These are phyloP conservation scores for Ictalurus punctatus DNA, from an alignment of 2,113 vertebrate species.

Conservation along the genomic window DNA sequence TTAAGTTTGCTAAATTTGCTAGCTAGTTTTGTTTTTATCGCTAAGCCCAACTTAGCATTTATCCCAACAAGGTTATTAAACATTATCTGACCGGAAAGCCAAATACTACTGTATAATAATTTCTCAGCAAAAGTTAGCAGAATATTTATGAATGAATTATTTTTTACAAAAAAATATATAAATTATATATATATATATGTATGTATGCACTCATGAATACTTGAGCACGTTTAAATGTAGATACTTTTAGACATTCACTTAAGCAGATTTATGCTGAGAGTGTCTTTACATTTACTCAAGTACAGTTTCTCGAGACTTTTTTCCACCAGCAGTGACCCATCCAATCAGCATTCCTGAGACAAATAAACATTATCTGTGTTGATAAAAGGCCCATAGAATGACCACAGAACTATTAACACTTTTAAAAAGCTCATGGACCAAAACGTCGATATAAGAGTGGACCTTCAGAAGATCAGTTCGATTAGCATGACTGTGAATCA, in stretches of 20 bases:
- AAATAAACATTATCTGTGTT: background rate
- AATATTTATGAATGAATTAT: background rate
- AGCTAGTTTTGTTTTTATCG: background rate
- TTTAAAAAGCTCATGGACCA: background rate
- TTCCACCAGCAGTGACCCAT: background rate
- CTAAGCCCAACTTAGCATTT: background rate
- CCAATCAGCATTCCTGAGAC: too few relatives aligned
- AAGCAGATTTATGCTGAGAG: background rate
- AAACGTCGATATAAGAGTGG: too few relatives aligned
- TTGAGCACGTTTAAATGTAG: background rate
- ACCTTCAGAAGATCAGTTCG: background rate
- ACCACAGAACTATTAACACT: background rate
- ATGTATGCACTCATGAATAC: background rate
- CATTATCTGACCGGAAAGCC: background rate
- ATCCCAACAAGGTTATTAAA: background rate
- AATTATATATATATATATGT: background rate
- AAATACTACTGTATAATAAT: background rate
- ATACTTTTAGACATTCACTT: background rate
- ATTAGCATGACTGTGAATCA: background rate
- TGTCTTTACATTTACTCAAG: background rate
- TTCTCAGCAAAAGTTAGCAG: background rate
- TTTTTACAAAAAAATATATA: background rate
- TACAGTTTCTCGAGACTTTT: background rate
- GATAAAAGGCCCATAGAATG: background rate
- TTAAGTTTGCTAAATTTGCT: background rate